Conservation (phyloP, 2,888 invertebrate genomes). For the Caenorhabditis sulstoni region DNA sequence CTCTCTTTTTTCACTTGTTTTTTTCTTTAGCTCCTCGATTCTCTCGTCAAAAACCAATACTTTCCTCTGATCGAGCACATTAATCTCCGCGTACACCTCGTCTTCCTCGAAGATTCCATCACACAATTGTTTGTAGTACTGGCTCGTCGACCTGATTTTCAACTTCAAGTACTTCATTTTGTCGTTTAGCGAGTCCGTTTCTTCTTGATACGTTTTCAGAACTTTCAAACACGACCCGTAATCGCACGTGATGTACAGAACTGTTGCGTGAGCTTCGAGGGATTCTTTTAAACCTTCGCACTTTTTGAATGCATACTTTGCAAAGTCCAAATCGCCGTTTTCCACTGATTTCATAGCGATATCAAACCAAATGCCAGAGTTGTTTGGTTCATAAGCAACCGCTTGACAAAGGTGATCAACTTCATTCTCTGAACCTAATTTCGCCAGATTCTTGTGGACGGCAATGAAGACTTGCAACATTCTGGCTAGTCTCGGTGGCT, state of each 20-base stretch:
- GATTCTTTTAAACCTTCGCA: conserved; percentile 54
- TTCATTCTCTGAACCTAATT: conserved; percentile 38
- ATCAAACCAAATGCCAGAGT: conserved; percentile 60
- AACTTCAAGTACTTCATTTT: conserved; percentile 58
- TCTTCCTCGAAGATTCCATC: conserved; percentile 65
- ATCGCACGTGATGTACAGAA: conserved; percentile 53
- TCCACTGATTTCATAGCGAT: conserved; percentile 58
- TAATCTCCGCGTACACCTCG: conserved; percentile 46
- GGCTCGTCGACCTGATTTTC: conserved; percentile 53
- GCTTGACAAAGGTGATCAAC: conserved; percentile 64
- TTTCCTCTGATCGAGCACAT: conserved; percentile 35
- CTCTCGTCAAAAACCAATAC: conserved; percentile 52
- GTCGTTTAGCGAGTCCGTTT: conserved; percentile 41
- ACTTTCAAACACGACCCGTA: conserved; percentile 37
- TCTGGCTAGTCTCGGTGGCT: conserved; percentile 50
- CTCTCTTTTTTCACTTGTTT: conserved; percentile 9
- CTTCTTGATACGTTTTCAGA: conserved; percentile 44
- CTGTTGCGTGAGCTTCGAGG: conserved; percentile 48
- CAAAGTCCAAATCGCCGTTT: conserved; percentile 61
- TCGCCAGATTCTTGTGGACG: conserved; percentile 65
- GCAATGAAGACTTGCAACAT: conserved; percentile 66
- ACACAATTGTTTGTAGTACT: conserved; percentile 55
- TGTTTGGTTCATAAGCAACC: conserved; percentile 61
- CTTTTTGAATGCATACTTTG: conserved; percentile 57
- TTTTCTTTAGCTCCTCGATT: conserved; percentile 27